These are phyloP conservation scores for Gymnocheta viridis DNA, from an alignment of 2,888 invertebrate genomes.

Conservation along the genomic window DNA sequence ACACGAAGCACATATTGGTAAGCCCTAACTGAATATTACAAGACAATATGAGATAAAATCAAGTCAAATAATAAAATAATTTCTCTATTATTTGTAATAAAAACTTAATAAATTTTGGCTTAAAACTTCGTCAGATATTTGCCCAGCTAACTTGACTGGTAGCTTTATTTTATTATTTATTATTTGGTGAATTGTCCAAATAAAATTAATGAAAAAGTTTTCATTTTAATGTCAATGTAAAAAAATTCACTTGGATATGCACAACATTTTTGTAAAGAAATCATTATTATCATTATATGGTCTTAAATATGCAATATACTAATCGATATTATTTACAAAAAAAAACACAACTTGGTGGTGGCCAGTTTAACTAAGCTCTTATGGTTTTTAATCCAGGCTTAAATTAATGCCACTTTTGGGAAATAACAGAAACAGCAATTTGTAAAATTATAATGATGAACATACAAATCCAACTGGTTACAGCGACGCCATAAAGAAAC, in stretches of 20 bases:
- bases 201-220: conserved; percentile 19
- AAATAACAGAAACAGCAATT: conserved; percentile 25
- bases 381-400: conserved; percentile 34
- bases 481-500: background rate
- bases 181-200: background rate
- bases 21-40: too few relatives aligned
- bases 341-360: conserved; percentile 7
- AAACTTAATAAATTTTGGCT: background rate
- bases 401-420: conserved; percentile 31
- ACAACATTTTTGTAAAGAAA: conserved; percentile 43
- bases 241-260: background rate
- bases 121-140: background rate
- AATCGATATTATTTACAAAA: conserved; percentile 21
- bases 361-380: conserved; percentile 6
- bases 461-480: conserved; percentile 45
- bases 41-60: too few relatives aligned
- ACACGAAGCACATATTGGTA: too few relatives aligned
- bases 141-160: too few relatives aligned
- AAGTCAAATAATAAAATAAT: background rate
- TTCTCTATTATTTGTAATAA: too few relatives aligned
- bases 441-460: conserved; percentile 40
- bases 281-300: conserved; percentile 9
- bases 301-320: conserved; percentile 8
- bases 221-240: background rate
- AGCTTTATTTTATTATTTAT: background rate